phyloP scores from a whole-genome alignment of 2,113 vertebrate genomes.

The Aramus guarauna region DNA sequence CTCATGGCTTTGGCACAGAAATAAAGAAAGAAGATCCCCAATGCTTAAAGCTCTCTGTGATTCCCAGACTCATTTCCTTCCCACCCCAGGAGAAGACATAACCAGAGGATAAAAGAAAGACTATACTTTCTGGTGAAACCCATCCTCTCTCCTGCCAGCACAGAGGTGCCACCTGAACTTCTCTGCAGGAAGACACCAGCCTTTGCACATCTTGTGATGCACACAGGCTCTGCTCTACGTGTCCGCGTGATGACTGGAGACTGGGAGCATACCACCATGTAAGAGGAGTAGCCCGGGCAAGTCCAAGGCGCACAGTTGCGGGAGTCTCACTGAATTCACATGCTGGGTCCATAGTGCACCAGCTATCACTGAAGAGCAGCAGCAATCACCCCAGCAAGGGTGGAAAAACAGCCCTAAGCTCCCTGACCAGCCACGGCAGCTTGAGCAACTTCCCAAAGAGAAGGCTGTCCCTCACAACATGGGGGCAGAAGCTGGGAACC shows the following conservation, averaged over 20 bases:
- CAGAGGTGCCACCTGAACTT: not conserved
- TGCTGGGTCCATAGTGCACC: not conserved
- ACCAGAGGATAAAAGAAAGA: not conserved
- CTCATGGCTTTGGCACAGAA: constrained; percentile 52
- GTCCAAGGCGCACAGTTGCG: not conserved
- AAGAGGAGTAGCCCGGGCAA: not conserved
- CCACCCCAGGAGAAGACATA: not conserved
- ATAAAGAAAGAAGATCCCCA: constrained; percentile 45
- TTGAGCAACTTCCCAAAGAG: not conserved
- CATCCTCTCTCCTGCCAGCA: not conserved
- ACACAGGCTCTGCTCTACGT: not conserved
- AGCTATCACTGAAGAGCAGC: not conserved
- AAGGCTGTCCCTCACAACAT: not conserved
- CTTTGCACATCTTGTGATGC: not conserved
- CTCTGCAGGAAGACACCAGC: not conserved
- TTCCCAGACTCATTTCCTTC: constrained; percentile 44
- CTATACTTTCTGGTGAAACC: not conserved
- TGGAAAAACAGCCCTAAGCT: not conserved
- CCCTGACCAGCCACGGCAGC: not conserved
- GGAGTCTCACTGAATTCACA: not conserved
- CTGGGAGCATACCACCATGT: not conserved
- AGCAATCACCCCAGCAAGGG: not conserved
- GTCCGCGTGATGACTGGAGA: not conserved
- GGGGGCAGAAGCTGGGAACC: not conserved
- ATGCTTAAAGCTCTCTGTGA: constrained; percentile 22